Conservation (phyloP, 2,888 invertebrate genomes). For the Spilarctia lutea region DNA sequence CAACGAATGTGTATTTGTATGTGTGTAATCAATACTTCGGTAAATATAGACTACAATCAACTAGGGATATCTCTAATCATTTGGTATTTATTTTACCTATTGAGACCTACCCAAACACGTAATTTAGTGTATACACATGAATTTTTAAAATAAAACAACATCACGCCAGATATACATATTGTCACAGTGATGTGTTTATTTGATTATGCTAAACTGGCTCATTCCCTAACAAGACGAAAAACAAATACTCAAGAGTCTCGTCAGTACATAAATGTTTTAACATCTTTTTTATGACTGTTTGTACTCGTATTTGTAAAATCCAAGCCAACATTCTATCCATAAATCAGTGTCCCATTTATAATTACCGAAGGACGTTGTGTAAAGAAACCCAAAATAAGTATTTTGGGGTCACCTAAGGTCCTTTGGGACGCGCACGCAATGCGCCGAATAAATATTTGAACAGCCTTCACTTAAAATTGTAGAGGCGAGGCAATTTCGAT, state of each 20-base stretch:
- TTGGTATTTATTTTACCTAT: rapidly evolving
- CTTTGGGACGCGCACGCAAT: constrained; percentile 38
- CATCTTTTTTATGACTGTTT: not conserved
- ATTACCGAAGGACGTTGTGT: constrained; percentile 45
- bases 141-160: not conserved
- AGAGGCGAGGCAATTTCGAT: constrained; percentile 23
- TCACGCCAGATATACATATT: not conserved
- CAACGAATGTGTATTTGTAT: not conserved
- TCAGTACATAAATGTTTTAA: not conserved
- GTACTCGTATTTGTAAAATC: constrained; percentile 7
- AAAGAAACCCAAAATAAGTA: constrained; percentile 43
- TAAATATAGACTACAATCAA: not conserved
- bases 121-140: not conserved
- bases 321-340: constrained; percentile 13
- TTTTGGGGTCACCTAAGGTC: constrained; percentile 35
- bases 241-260: not conserved
- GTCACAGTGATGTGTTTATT: too few relatives aligned
- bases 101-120: not conserved
- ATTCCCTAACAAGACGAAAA: not conserved
- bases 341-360: constrained; percentile 47
- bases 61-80: not conserved
- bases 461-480: constrained; percentile 30
- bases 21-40: not conserved
- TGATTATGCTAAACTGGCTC: not conserved
- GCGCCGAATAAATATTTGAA: constrained; percentile 49